Evolutionary conservation across 2,888 invertebrate genomes (phyloP), one percentile per base, ranked within the genome.

Genomic region (Teleiodes luculella): DNA sequence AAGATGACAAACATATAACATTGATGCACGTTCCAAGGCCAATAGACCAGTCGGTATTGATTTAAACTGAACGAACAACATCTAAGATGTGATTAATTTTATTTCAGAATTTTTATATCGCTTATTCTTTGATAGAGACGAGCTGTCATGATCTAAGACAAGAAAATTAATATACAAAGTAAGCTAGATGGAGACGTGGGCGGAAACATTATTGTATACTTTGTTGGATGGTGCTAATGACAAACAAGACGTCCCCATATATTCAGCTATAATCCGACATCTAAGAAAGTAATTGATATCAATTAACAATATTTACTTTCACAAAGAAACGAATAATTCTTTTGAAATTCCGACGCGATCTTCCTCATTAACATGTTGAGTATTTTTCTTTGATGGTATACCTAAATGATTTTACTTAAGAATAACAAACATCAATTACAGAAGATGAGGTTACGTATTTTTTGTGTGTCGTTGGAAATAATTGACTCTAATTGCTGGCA

Each of bases 11-110:
- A 66, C 72, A 74, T 66, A 74, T 64, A 66, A 74, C 77, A 72
- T 62, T 70, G 76, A 70, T 78, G 76, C 75, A 74, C 76, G 59
- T 59, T 72, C 75, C 87, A 86, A 88, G 87, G 88, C 83, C 86
- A 78, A 74, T 63, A 64, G 67, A 58, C 60, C 67, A 60, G 28
- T 60, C 75, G 70, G 63, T 59, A 66, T 57, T 65, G 62, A 16
- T 53, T 41, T 10, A 14, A 46, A 45, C 28, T 11, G n/a, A 46
- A 46, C 46, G 8, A 46, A 46, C 30, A 16, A 30, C 30, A 30
- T 46, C n/a, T 20, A 43, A 43, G n/a, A 18, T 11, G 14, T 16
- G 30, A 14, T 16, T 31, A 16, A 28, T 24, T 28, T 24, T 20
- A 46, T 28, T 11, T 45, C n/a, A 45, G 45, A 6, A 24, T 30